Percentiles rank a stretch among this genome's conserved stretches.
Conservation (phyloP, 2,113 vertebrate genomes). For the Podarcis muralis region DNA sequence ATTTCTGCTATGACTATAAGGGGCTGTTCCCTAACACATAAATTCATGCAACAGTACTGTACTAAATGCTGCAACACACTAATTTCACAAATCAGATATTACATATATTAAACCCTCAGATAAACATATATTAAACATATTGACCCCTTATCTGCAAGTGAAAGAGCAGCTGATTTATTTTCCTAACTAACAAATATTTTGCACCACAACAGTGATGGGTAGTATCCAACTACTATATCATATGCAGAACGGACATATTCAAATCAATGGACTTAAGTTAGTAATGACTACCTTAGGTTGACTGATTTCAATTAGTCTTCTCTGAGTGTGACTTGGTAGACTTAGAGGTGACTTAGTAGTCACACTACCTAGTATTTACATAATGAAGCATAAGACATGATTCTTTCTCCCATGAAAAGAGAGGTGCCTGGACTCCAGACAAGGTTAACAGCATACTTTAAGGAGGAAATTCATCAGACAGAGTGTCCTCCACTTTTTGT, state of each 20-base stretch:
- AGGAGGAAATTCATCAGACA: conserved; percentile 48
- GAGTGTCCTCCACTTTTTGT: conserved; percentile 35
- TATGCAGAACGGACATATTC: too few species aligned
- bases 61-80: neutral
- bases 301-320: too few species aligned
- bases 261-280: too few species aligned
- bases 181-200: neutral
- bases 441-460: conserved; percentile 26
- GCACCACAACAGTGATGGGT: neutral
- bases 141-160: conserved; percentile 6
- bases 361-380: neutral
- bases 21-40: neutral
- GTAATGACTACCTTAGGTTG: too few species aligned
- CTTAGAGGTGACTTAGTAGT: neutral
- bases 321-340: too few species aligned
- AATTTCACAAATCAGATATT: conserved; percentile 30
- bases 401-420: neutral
- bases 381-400: neutral
- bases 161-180: neutral
- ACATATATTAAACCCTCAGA: neutral
- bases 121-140: neutral
- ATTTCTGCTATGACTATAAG: neutral
- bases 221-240: too few species aligned
- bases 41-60: neutral
- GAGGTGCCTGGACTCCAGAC: neutral